Evolutionary conservation across 2,113 vertebrate genomes (phyloP), one percentile per base, ranked within the genome.

Genomic region (Lamprologus speciosus): DNA sequence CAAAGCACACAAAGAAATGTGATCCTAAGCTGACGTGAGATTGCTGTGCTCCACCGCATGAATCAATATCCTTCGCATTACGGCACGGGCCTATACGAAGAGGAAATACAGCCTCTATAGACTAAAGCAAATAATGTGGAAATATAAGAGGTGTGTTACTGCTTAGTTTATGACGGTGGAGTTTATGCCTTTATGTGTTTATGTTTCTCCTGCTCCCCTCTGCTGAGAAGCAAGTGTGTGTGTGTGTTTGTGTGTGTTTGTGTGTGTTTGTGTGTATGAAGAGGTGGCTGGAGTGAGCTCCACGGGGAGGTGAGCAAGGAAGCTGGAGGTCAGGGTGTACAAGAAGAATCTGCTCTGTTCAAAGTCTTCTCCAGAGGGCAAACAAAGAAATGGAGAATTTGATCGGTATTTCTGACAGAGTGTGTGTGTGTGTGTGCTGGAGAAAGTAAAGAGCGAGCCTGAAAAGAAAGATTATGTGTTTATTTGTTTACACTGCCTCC

Each of bases 401-500:
- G 89, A 92, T 91, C 78, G 51, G 86, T 87, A 47, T 87, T 93
- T 92, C 88, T 91, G 89, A 87, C 86, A 40, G 65, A 10, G 10
- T 26, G 45, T 81, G 73, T 47, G 11, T 3, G n/a, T 80, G 57
- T 60, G 80, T 37, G 47, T 55, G 81, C 37, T 53, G 82, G 17
- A 51, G 50, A 83, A 55, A 75, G 70, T 78, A 50, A 78, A 78
- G 42, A 50, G 70, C 14, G 54, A 87, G 35, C 21, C 73, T 87
- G 89, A 91, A 90, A 89, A 91, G 90, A 94, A 83, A 90, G 89
- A 95, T 94, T 85, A 92, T 91, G 89, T 92, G 92, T 94, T 94
- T 92, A 92, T 93, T 94, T 93, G 94, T 94, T 94, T 94, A 91
- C 93, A 89, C 79, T 91, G 92, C 91, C 92, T 94, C 92, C 53